A percentile compares a stretch with the other conserved stretches of the same genome.
These are phyloP conservation scores for roundworm (Caenorhabditis elegans) DNA, from an alignment of 1,140 invertebrate species.

Conservation along the genomic window DNA sequence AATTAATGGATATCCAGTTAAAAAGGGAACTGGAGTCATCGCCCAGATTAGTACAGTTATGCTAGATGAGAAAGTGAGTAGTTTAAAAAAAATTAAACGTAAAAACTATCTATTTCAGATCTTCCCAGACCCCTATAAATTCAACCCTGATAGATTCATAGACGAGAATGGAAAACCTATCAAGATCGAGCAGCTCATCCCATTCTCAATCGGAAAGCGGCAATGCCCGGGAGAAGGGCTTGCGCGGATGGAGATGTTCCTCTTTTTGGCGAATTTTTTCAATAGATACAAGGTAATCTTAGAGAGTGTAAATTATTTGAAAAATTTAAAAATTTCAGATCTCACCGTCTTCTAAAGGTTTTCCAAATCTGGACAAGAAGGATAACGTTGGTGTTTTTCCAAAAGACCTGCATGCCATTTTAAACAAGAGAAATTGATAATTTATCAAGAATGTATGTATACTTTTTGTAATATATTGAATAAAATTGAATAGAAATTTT, in stretches of 20 bases:
- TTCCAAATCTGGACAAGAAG: too few relatives aligned
- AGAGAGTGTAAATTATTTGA: too few relatives aligned
- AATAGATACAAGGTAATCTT: constrained; percentile 36
- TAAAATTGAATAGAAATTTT: too few relatives aligned
- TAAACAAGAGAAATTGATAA: too few relatives aligned
- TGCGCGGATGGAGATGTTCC: constrained; percentile 47
- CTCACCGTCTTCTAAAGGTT: too few relatives aligned
- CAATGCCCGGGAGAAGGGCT: constrained; percentile 44
- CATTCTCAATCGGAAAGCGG: constrained; percentile 49
- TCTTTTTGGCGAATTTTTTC: constrained; percentile 44
- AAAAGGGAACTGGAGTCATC: constrained; percentile 77
- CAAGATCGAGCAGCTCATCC: constrained; percentile 33
- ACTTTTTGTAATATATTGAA: too few relatives aligned
- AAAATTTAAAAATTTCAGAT: too few relatives aligned
- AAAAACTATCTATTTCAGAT: constrained; percentile 79
- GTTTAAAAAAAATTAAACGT: not conserved
- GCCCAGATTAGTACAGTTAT: too few relatives aligned
- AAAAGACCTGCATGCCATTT: too few relatives aligned
- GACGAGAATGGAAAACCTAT: constrained; percentile 72
- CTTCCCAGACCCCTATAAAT: too few relatives aligned
- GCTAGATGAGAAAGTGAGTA: constrained; percentile 74
- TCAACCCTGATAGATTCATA: constrained; percentile 80
- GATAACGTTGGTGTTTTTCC: too few relatives aligned
- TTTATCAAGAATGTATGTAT: too few relatives aligned
- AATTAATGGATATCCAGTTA: constrained; percentile 72